phyloP scores from a whole-genome alignment of 2,888 invertebrate species.

The Archaeoteleia sp. region DNA sequence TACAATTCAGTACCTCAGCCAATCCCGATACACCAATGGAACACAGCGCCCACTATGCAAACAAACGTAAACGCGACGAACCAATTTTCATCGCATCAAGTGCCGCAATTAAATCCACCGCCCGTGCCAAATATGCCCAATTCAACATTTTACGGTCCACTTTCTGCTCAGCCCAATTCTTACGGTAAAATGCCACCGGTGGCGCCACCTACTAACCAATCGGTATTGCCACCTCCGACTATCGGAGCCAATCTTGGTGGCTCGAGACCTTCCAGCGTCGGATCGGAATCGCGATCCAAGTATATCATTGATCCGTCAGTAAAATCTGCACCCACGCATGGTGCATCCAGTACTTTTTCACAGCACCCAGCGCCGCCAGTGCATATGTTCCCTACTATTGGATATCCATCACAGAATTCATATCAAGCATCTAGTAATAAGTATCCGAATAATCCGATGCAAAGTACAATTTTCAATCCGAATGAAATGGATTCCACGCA shows the following conservation, averaged over 20 bases:
- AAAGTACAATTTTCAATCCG: conserved; percentile 59
- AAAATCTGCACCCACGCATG: conserved; percentile 77
- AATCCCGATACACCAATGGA: conserved; percentile 65
- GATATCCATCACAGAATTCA: conserved; percentile 58
- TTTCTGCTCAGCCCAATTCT: conserved; percentile 63
- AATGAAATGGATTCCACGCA: conserved; percentile 56
- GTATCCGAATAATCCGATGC: conserved; percentile 55
- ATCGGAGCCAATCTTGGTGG: no score
- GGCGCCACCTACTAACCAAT: conserved; percentile 61
- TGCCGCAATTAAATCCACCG: conserved; percentile 55
- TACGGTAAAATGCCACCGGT: conserved; percentile 55
- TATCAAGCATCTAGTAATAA: conserved; percentile 54
- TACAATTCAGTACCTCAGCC: conserved; percentile 50
- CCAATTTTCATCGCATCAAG: conserved; percentile 49
- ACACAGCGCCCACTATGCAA: conserved; percentile 68
- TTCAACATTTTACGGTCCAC: conserved; percentile 58
- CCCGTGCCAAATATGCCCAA: conserved; percentile 50
- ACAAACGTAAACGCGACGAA: conserved; percentile 56
- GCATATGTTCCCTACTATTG: conserved; percentile 55
- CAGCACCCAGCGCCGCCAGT: no score
- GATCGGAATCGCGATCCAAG: conserved; percentile 80
- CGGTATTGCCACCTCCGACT: conserved; percentile 73
- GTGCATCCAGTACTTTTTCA: conserved; percentile 75
- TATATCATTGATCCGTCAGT: conserved; percentile 90
- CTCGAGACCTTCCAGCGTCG: conserved; percentile 72